Conservation (phyloP, 2,797 vertebrate species). For the Gallirallus australis region DNA sequence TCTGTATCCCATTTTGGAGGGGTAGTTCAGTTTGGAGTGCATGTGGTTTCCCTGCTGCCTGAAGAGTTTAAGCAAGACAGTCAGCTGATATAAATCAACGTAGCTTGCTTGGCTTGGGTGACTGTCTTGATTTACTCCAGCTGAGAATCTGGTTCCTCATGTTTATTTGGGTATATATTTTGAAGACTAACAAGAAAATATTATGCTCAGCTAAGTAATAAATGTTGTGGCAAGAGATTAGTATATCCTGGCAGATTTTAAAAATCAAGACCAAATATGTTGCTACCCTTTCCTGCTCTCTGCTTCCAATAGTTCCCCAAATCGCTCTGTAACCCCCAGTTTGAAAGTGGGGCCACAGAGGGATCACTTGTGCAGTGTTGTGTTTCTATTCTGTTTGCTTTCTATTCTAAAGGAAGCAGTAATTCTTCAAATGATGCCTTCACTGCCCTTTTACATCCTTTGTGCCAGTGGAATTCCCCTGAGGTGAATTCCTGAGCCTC, state of each 20-base stretch:
- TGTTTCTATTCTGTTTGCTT: constrained; percentile 25
- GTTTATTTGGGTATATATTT: constrained; percentile 46
- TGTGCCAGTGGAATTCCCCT: background rate
- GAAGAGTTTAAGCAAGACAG: constrained; percentile 23
- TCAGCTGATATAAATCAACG: constrained; percentile 44
- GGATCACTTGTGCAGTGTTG: background rate
- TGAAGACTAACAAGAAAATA: constrained; percentile 49
- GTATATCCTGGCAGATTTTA: background rate
- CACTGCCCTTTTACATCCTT: background rate
- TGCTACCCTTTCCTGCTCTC: background rate
- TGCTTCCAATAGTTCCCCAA: background rate
- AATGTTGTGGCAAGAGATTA: constrained; percentile 27
- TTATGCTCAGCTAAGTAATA: constrained; percentile 33
- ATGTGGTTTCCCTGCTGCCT: constrained; percentile 18
- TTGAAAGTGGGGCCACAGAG: background rate
- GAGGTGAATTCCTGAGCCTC: constrained; percentile 36
- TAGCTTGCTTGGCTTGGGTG: constrained; percentile 31
- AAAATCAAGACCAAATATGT: background rate
- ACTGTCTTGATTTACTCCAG: constrained; percentile 51
- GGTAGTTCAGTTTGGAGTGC: background rate
- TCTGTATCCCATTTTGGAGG: background rate
- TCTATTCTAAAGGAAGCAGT: constrained; percentile 38
- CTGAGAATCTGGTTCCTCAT: constrained; percentile 35
- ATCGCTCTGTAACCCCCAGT: background rate
- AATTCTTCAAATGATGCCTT: constrained; percentile 60